phyloP scores from a whole-genome alignment of 2,888 invertebrate genomes.

The Mechanitis messenoides region DNA sequence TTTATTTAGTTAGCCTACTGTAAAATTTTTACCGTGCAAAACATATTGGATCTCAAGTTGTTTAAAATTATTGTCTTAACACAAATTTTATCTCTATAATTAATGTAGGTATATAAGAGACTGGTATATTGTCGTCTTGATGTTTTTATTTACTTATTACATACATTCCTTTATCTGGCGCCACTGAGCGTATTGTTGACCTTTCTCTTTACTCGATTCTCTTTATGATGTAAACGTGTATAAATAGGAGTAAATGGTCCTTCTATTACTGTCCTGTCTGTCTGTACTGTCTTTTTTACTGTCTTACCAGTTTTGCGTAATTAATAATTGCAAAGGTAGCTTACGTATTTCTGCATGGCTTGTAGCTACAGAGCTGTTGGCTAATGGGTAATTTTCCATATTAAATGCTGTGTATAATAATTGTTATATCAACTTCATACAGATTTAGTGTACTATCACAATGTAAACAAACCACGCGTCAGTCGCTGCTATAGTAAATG shows the following conservation, averaged over 20 bases:
- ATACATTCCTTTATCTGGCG: constrained; percentile 28
- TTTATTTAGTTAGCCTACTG: too few relatives aligned
- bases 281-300: neutral
- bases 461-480: constrained; percentile 32
- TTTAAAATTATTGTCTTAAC: too few relatives aligned
- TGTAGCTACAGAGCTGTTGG: constrained; percentile 2
- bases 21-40: too few relatives aligned
- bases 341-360: neutral
- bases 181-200: constrained; percentile 27
- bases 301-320: constrained; percentile 26
- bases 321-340: constrained; percentile 25
- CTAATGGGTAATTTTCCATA: constrained; percentile 2
- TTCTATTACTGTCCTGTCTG: constrained; percentile 16
- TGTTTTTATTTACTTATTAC: constrained; percentile 23
- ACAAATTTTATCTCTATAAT: too few relatives aligned
- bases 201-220: constrained; percentile 25
- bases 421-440: neutral
- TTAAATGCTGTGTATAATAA: neutral
- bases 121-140: constrained; percentile 14
- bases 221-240: constrained; percentile 17
- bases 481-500: constrained; percentile 43
- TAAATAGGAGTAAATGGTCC: constrained; percentile 15
- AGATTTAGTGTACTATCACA: constrained; percentile 20
- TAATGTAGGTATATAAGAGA: neutral
- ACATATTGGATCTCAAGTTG: too few relatives aligned